Base-by-base conservation (phyloP, 2,888 invertebrate species). In the Ichneumoninae sp. region DNA sequence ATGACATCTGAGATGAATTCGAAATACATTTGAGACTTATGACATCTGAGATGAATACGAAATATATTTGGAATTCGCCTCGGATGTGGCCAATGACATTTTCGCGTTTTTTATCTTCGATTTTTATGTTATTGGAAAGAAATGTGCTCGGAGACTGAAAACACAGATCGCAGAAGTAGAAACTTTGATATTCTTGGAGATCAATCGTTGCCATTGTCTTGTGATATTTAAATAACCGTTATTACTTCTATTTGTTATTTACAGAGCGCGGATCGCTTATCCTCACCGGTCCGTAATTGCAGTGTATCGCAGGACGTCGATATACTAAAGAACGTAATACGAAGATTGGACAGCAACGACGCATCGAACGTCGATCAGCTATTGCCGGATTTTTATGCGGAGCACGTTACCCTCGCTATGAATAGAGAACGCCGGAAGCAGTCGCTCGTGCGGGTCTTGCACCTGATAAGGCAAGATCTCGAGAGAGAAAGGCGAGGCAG, bases 341-440 rank as follows among this genome's bases (percentile, higher is more conserved):
- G 96, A 8, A 95, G 96, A 86, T 94, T 96, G 66, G 96, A 96
- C 83, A 96, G 96, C 79, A 95, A 96, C 79, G 96, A 96, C 19
- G 96, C 96, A 7, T 95, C 95, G 0, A 94, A 95, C 70, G 94
- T 96, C 10, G 98, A 98, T 91, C 98, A 98, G 93, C 94, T 98
- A 75, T 94, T 99, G 86, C 98, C 98, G 0, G 98, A 98, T 94
- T 98, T 98, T 94, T 98, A 98, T 94, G 98, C 98, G 90, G 98
- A 99, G 93, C 98, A 99, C 94, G 96, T 97, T 87, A 97, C 97
- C 1, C 95, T 98, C 89, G 97, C 97, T 40, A 98, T 99, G 98
- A 98, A 98, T 93, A 95, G 96, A 76, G 98, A 98, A 91, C 94
- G 98, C 84, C 95, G 98, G 90, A 97, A 97, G 94, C 94, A 97